Percentiles rank a stretch among this genome's conserved stretches.
These are phyloP conservation scores for Saimiri boliviensis DNA, from an alignment of 2,113 vertebrate species.

Conservation along the genomic window DNA sequence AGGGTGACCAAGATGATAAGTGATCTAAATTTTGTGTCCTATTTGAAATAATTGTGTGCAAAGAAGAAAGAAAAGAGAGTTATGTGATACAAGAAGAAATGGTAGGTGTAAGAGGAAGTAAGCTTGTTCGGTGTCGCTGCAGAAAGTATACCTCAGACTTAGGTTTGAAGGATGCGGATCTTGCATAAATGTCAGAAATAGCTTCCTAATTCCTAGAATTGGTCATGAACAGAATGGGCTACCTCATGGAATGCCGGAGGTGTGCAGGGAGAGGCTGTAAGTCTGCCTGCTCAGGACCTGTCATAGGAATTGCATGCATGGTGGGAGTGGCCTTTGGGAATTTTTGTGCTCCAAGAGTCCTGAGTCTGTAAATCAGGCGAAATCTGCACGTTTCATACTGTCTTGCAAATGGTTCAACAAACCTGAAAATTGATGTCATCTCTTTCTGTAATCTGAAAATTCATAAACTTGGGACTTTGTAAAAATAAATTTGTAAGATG, in stretches of 20 bases:
- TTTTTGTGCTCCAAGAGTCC: neutral
- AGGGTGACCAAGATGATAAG: neutral
- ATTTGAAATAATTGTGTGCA: neutral
- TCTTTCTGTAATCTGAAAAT: slow-evolving; percentile 32
- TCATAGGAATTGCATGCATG: rapidly evolving
- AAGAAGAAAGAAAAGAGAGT: neutral
- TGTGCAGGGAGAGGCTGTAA: neutral
- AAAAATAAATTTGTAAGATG: slow-evolving; percentile 9
- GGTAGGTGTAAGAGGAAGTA: rapidly evolving
- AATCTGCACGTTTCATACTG: neutral
- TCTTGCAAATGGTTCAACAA: neutral
- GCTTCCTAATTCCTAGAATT: neutral
- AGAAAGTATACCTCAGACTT: neutral
- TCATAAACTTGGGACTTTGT: neutral
- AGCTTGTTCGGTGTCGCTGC: neutral
- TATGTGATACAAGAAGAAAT: neutral
- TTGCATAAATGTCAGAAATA: neutral
- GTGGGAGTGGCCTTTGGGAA: neutral
- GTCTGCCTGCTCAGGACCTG: neutral
- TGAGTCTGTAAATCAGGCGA: neutral
- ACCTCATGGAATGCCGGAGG: neutral
- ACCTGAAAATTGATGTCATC: neutral
- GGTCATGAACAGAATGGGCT: neutral
- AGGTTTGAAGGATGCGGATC: neutral
- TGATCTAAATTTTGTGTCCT: neutral